Evolutionary conservation across 2,797 vertebrate genomes (phyloP).

Genomic region (Spheniscus humboldti): DNA sequence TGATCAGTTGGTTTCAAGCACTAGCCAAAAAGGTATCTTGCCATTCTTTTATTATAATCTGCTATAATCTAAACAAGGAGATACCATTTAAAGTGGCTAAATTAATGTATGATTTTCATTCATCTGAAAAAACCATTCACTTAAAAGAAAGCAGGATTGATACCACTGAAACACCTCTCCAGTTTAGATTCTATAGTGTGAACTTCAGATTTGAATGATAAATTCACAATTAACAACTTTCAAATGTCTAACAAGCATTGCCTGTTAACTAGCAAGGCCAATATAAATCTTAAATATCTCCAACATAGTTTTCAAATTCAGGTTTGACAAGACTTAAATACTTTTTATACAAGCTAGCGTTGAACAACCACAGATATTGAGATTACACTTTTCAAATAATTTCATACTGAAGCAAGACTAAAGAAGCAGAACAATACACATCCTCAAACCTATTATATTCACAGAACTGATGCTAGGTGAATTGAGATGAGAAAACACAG

Average conservation of each 20-base stretch:
- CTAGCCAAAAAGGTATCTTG: not conserved
- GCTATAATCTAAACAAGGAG: not conserved
- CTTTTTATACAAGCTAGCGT: not conserved
- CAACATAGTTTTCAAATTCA: not conserved
- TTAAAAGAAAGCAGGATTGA: not conserved
- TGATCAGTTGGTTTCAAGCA: not conserved
- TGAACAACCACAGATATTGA: not conserved
- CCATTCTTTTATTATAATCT: not conserved
- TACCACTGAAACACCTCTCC: not conserved
- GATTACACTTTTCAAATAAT: not conserved
- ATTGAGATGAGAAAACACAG: not conserved
- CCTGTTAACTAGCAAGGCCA: not conserved
- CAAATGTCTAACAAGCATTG: not conserved
- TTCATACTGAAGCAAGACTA: not conserved
- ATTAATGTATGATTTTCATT: not conserved
- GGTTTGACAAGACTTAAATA: not conserved
- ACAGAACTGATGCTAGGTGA: not conserved
- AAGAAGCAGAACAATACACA: not conserved
- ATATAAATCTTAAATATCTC: not conserved
- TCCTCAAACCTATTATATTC: not conserved
- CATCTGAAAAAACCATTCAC: not conserved
- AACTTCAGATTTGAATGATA: not conserved
- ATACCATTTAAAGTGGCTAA: not conserved
- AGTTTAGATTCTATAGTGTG: not conserved
- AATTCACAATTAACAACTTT: not conserved